Conservation (phyloP, 2,888 invertebrate species). For the Acanthoscelides obtectus region DNA sequence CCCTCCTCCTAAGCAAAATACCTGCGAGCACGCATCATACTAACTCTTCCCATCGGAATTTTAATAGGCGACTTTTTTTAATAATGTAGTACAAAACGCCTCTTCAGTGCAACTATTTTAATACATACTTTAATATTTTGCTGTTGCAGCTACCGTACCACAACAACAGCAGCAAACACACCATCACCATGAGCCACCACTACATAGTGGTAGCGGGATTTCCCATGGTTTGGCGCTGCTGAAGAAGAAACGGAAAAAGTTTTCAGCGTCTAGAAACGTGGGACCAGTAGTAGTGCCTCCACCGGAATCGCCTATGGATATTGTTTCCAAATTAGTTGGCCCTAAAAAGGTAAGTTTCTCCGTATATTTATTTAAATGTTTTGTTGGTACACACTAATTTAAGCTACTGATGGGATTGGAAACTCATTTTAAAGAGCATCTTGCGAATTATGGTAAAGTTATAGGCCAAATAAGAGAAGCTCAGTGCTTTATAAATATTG, state of each 20-base stretch:
- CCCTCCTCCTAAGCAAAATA: too few relatives aligned
- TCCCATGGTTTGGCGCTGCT: conserved; percentile 65
- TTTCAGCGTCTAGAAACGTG: conserved; percentile 71
- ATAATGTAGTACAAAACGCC: too few relatives aligned
- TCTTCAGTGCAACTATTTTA: too few relatives aligned
- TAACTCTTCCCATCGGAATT: too few relatives aligned
- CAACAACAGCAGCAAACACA: conserved; percentile 3
- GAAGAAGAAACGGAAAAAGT: conserved; percentile 77
- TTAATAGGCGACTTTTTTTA: too few relatives aligned
- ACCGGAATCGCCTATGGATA: conserved; percentile 44
- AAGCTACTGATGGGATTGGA: too few relatives aligned
- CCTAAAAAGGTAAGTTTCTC: conserved; percentile 22
- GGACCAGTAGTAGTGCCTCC: conserved; percentile 53
- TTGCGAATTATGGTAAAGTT: too few relatives aligned
- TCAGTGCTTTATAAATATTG: not conserved
- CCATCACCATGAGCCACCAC: conserved; percentile 31
- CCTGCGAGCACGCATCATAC: too few relatives aligned
- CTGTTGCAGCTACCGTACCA: not conserved
- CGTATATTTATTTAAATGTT: too few relatives aligned
- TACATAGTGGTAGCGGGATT: conserved; percentile 40
- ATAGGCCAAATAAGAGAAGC: too few relatives aligned
- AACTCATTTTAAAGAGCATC: too few relatives aligned
- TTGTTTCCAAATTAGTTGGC: conserved; percentile 26
- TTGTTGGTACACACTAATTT: too few relatives aligned
- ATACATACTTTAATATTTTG: not conserved